These are phyloP conservation scores for Heliothis subflexa DNA, from an alignment of 1,140 invertebrate species.

Conservation along the genomic window DNA sequence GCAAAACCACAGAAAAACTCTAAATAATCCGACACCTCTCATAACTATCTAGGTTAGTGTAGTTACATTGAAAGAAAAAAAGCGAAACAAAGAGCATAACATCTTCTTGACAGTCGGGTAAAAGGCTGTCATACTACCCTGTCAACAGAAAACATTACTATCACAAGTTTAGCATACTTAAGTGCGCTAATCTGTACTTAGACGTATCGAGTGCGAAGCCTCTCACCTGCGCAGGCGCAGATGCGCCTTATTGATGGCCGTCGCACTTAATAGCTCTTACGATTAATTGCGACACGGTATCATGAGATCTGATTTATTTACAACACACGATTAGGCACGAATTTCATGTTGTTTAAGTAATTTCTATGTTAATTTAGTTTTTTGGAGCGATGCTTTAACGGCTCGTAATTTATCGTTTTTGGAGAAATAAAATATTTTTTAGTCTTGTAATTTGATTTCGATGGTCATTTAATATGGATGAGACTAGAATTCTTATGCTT, in stretches of 20 bases:
- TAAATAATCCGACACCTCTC: too few species aligned
- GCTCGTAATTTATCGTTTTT: too few species aligned
- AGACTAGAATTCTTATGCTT: too few species aligned
- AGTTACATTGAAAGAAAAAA: background rate
- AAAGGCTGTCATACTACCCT: background rate
- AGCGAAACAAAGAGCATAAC: background rate
- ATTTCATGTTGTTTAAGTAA: background rate
- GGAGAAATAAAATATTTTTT: too few species aligned
- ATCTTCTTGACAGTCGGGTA: too few species aligned
- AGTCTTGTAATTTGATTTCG: too few species aligned
- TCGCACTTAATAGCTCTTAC: constrained; percentile 1
- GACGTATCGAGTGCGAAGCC: constrained; percentile 4
- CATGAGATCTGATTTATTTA: constrained; percentile 5
- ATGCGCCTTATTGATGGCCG: constrained; percentile 12
- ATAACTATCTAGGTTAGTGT: too few species aligned
- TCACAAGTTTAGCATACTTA: constrained; percentile 1
- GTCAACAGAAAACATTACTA: constrained; percentile 18
- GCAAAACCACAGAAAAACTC: too few species aligned
- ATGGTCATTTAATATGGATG: too few species aligned
- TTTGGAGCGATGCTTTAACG: too few species aligned
- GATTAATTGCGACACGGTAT: constrained; percentile 13
- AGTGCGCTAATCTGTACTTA: constrained; percentile 10
- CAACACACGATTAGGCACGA: background rate
- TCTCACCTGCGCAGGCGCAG: constrained; percentile 8
- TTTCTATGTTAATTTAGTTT: too few species aligned